Evolutionary conservation across 2,113 vertebrate genomes (phyloP), one percentile per base, ranked within the genome.

Genomic region (Ophiodon elongatus): DNA sequence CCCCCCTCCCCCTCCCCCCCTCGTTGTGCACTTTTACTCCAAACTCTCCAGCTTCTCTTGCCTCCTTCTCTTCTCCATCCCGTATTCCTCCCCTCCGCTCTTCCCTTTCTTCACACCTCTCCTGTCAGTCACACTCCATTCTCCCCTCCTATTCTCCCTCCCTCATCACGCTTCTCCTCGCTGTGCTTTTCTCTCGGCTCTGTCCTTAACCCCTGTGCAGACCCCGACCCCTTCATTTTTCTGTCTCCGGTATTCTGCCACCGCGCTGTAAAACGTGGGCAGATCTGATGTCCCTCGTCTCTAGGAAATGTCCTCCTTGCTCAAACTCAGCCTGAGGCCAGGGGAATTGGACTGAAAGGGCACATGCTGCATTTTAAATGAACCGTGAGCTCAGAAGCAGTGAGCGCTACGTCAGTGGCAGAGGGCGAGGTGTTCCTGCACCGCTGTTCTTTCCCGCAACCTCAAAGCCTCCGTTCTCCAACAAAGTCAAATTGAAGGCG

Each of bases 301-400:
- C 47, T 45, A 57, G 65, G 47, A 77, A 72, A 77, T 60, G 29
- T 84, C 63, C 71, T 66, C 72, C 37, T 37, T 21, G 43, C 47
- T 79, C 37, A 79, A 80, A 79, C 65, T 70, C 67, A 17, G 43
- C 66, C 43, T 52, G 63, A 67, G 21, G 59, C 37, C 60, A 0
- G 52, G 73, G 82, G 76, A 81, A 25, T 82, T 57, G 64, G 27
- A 72, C 52, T 79, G 37, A 85, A 90, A 83, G 67, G 64, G 63
- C 73, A 73, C 45, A 65, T 66, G 23, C 73, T 80, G 83, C 41
- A 73, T 79, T 35, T 27, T 57, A 31, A 83, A 71, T 77, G 70
- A 83, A 66, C 33, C 37, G 37, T 29, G 27, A 43, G 15, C 47
- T 84, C 29, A 59, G 43, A 79, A 56, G 74, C 29, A 39, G 25